Percentiles rank a stretch among this genome's conserved stretches.
These are phyloP conservation scores for Pediacus dermestoides DNA, from an alignment of 2,888 invertebrate genomes.

Conservation along the genomic window DNA sequence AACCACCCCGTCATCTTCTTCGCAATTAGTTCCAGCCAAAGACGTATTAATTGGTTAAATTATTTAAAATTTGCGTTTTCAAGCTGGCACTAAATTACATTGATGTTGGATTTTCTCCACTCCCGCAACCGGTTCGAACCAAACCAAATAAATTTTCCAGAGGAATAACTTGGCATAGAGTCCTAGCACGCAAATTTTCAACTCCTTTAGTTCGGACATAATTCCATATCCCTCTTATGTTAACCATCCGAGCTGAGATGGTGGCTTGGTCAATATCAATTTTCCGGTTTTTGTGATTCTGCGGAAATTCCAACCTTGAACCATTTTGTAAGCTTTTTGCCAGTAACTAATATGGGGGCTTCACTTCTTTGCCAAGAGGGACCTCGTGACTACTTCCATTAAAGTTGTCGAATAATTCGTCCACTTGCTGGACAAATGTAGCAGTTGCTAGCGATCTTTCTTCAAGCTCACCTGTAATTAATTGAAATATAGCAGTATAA, in stretches of 20 bases:
- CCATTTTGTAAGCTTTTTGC: slow-evolving; percentile 10
- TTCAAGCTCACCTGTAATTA: slow-evolving; percentile 13
- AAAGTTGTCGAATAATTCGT: slow-evolving; percentile 32
- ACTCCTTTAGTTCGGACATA: slow-evolving; percentile 7
- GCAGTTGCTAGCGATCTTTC: slow-evolving; percentile 20
- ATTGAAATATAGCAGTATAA: neutral
- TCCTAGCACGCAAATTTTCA: slow-evolving; percentile 5
- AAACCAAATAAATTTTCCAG: slow-evolving; percentile 17
- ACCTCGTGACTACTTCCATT: slow-evolving; percentile 15
- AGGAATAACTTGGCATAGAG: slow-evolving; percentile 13
- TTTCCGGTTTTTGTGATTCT: slow-evolving; percentile 12
- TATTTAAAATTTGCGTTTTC: slow-evolving; percentile 20
- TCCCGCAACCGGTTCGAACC: slow-evolving; percentile 16
- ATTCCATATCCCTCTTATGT: slow-evolving; percentile 15
- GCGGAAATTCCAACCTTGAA: slow-evolving; percentile 12
- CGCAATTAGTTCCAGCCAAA: slow-evolving; percentile 14
- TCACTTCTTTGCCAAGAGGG: slow-evolving; percentile 18
- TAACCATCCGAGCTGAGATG: slow-evolving; percentile 23
- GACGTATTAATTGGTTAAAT: slow-evolving; percentile 8
- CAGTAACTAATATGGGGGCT: slow-evolving; percentile 17
- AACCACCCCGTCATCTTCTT: slow-evolving; percentile 9
- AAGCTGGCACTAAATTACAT: slow-evolving; percentile 16
- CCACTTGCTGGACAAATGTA: slow-evolving; percentile 21
- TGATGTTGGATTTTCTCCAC: slow-evolving; percentile 15
- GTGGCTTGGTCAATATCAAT: slow-evolving; percentile 15